Evolutionary conservation across 2,797 vertebrate genomes (phyloP), one percentile per base, ranked within the genome.

Genomic region (Alosa sapidissima): DNA sequence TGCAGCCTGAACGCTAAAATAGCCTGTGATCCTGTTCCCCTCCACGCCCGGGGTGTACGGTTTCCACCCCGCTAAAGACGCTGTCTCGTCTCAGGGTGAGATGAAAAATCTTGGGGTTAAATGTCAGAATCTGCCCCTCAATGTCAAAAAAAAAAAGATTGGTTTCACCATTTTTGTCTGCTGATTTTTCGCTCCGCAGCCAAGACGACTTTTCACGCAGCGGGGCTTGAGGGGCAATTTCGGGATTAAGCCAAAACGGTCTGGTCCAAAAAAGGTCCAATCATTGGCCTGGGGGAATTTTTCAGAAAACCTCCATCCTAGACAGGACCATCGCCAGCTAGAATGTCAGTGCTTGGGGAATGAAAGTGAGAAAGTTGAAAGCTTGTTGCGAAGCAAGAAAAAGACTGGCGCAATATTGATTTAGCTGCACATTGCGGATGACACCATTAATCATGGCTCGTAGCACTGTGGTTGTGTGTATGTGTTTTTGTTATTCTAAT

Each of bases 401-500:
- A 60, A 83, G 58, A 83, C 49, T 72, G 51, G 85, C 81, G 52
- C 81, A 83, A 49, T 87, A 87, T 87, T 87, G 85, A 85, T 90
- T 86, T 86, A 89, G 82, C 85, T 87, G 85, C 72, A 81, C 82
- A 68, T 49, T 81, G 60, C 72, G 84, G 86, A 89, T 88, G 88
- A 89, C 87, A 88, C 85, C 65, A 82, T 89, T 84, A 87, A 89
- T 88, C 87, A 89, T 88, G 82, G 72, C 58, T 84, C 24, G n/a
- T 83, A 84, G 84, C 87, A 52, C 84, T 84, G 83, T 83, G 81
- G 81, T 82, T 88, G 48, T 85, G 81, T 85, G 83, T 84, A 68
- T 88, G 24, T 86, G 60, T 87, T 89, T 84, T 84, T 87, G 86
- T 68, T 89, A 84, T 89, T 87, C 85, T 90, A 90, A 92, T 92